phyloP scores from a whole-genome alignment of 2,888 invertebrate genomes.

The Herminia tarsipennalis region DNA sequence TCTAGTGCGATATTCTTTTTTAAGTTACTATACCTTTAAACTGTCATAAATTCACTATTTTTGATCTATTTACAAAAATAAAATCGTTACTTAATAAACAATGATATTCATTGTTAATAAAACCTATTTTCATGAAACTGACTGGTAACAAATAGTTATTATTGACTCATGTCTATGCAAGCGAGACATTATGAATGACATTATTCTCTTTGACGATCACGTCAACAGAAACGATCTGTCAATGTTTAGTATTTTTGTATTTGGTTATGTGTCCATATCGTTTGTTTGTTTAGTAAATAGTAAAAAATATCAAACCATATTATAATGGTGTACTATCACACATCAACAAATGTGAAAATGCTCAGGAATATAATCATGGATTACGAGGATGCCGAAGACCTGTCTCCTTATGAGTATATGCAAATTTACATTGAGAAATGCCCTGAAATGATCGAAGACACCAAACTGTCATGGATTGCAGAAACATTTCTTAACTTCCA shows the following conservation, averaged over 20 bases:
- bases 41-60: too few relatives aligned
- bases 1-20: too few relatives aligned
- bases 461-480: slow-evolving; percentile 72
- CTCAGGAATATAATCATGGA: slow-evolving; percentile 67
- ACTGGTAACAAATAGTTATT: too few relatives aligned
- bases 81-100: too few relatives aligned
- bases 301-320: slow-evolving; percentile 34
- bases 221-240: not conserved
- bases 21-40: too few relatives aligned
- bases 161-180: too few relatives aligned
- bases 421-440: slow-evolving; percentile 69
- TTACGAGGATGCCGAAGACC: slow-evolving; percentile 54
- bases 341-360: slow-evolving; percentile 72
- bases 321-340: slow-evolving; percentile 76
- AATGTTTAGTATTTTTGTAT: slow-evolving; percentile 5
- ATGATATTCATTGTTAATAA: too few relatives aligned
- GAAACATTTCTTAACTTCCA: slow-evolving; percentile 71
- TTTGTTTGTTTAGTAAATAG: slow-evolving; percentile 47
- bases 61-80: too few relatives aligned
- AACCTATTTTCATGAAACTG: too few relatives aligned
- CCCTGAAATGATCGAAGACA: slow-evolving; percentile 62
- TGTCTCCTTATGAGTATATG: slow-evolving; percentile 74
- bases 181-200: too few relatives aligned
- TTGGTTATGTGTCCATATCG: slow-evolving; percentile 40
- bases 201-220: too few relatives aligned